Percentiles rank a stretch among this genome's conserved stretches.
These are phyloP conservation scores for Mohoua ochrocephala DNA, from an alignment of 2,113 vertebrate genomes.

Conservation along the genomic window DNA sequence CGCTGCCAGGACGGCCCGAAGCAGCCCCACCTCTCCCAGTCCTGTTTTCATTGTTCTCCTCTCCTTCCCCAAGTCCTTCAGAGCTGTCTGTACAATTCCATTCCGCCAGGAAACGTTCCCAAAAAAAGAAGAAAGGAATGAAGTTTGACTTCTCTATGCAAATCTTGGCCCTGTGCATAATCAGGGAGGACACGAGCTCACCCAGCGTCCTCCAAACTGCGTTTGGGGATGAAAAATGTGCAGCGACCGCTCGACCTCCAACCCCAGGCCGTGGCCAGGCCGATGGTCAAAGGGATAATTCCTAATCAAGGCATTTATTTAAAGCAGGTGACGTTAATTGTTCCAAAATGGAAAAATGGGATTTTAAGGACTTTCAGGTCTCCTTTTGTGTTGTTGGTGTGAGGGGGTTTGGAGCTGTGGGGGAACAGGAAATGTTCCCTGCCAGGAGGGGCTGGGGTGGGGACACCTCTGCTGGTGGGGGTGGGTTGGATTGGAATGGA, in stretches of 20 bases:
- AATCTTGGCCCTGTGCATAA: background rate
- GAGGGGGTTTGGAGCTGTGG: background rate
- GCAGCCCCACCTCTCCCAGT: background rate
- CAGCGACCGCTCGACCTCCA: background rate
- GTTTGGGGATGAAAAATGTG: background rate
- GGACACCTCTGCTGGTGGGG: no score
- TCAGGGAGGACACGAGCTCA: background rate
- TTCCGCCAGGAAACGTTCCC: background rate
- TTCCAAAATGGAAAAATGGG: background rate
- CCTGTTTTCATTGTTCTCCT: background rate
- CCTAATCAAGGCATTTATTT: background rate
- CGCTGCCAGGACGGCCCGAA: background rate
- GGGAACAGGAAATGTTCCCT: background rate
- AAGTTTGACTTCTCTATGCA: background rate
- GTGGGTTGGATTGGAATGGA: no score
- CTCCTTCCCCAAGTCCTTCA: background rate
- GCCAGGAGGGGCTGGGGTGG: rapidly evolving
- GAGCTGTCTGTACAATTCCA: background rate
- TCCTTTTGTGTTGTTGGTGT: background rate
- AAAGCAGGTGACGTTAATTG: background rate
- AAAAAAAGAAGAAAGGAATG: background rate
- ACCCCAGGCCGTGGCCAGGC: background rate
- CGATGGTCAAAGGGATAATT: background rate
- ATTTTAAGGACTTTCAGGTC: background rate
- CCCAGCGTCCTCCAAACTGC: background rate